phyloP scores from a whole-genome alignment of 2,797 vertebrate species.

The Diceros bicornis region DNA sequence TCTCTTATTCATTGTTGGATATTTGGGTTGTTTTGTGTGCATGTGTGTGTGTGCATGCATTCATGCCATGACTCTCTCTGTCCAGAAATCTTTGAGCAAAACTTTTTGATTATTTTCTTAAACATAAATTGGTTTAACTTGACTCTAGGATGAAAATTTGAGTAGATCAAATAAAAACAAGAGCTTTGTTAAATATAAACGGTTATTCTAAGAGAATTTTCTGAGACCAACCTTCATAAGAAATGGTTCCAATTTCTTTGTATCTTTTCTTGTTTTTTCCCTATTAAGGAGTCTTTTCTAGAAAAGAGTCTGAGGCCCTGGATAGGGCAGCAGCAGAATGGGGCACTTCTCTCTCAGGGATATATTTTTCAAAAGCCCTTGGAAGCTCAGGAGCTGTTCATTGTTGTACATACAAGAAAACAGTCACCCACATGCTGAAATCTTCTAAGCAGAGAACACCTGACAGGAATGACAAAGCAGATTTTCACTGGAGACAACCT shows the following conservation, averaged over 20 bases:
- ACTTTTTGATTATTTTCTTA: not conserved
- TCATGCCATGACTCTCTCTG: not conserved
- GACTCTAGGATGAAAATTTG: not conserved
- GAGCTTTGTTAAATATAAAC: not conserved
- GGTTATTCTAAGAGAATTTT: not conserved
- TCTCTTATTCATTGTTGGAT: not conserved
- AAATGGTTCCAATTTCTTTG: not conserved
- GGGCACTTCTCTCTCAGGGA: not conserved
- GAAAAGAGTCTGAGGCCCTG: not conserved
- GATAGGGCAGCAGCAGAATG: not conserved
- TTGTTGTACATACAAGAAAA: constrained; percentile 72
- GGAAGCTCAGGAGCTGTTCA: constrained; percentile 61
- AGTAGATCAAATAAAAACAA: not conserved
- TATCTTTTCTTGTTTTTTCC: not conserved
- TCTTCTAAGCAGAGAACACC: constrained; percentile 80
- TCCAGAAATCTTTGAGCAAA: not conserved
- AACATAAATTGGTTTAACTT: not conserved
- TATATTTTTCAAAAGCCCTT: constrained; percentile 8
- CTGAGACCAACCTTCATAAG: not conserved
- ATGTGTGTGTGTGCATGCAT: not conserved
- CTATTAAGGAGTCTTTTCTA: constrained; percentile 33
- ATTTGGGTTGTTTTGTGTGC: not conserved
- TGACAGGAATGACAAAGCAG: constrained; percentile 78
- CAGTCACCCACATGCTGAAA: constrained; percentile 74
- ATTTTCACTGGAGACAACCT: constrained; percentile 80